Evolutionary conservation across 37 sponge, comb jelly and placozoan genomes (phyloP).

Genomic region (Bolinopsis microptera): DNA sequence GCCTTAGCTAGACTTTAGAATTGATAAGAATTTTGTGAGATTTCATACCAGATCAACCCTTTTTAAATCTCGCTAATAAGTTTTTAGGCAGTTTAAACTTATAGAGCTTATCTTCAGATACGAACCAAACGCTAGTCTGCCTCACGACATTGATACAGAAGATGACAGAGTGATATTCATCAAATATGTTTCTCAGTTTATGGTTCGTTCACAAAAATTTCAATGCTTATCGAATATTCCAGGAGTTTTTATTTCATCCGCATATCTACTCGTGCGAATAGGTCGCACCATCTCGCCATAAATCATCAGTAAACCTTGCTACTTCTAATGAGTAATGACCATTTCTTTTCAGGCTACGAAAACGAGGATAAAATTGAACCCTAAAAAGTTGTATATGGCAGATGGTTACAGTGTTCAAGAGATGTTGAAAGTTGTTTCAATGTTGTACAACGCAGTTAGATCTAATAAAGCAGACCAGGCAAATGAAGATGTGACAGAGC

Average conservation of each 20-base stretch:
- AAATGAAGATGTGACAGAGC: constrained; percentile 58
- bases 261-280: background rate
- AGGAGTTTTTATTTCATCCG: background rate
- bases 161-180: constrained; percentile 96
- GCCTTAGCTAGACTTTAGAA: too few species aligned
- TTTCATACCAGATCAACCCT: too few species aligned
- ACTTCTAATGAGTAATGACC: too few species aligned
- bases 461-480: constrained; percentile 66
- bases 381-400: constrained; percentile 92
- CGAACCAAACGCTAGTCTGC: constrained; percentile 86
- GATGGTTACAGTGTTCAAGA: constrained; percentile 99
- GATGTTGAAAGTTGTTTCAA: constrained; percentile 83
- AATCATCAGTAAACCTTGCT: constrained; percentile 1
- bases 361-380: constrained; percentile 91
- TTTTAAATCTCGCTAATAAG: too few species aligned
- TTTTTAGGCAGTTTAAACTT: too few species aligned
- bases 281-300: constrained; percentile 58
- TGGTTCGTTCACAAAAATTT: constrained; percentile 68
- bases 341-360: constrained; percentile 75
- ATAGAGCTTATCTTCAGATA: constrained; percentile 73
- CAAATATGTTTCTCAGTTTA: constrained; percentile 89
- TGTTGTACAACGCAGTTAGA: constrained; percentile 87
- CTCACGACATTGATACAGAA: constrained; percentile 87
- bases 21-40: too few species aligned
- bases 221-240: background rate